Evolutionary conservation across 2,113 vertebrate species (phyloP).

Genomic region (Lophochroa leadbeateri): DNA sequence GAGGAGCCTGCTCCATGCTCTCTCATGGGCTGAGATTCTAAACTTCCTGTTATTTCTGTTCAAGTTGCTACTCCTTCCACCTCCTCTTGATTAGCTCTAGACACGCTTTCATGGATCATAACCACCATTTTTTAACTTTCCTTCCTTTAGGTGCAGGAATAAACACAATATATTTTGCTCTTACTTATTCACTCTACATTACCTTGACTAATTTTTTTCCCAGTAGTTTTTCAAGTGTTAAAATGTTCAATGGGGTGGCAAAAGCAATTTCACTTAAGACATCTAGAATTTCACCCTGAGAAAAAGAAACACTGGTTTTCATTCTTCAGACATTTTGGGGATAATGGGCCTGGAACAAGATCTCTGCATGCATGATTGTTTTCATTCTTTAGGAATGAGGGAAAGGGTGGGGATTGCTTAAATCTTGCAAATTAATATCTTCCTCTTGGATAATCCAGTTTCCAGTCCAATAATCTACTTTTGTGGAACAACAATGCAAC

Average conservation of each 20-base stretch:
- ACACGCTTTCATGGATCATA: neutral
- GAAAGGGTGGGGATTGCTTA: neutral
- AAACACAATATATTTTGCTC: neutral
- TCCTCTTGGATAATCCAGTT: constrained; percentile 14
- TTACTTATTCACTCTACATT: neutral
- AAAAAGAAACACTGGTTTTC: neutral
- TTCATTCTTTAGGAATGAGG: neutral
- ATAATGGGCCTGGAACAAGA: neutral
- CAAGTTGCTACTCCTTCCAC: neutral
- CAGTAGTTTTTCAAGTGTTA: neutral
- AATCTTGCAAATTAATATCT: neutral
- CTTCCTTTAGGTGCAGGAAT: neutral
- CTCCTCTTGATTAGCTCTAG: neutral
- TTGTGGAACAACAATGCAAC: neutral
- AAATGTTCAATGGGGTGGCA: neutral
- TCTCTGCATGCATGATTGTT: neutral
- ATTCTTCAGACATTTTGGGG: neutral
- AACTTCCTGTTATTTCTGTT: neutral
- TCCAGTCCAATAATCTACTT: neutral
- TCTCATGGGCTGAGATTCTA: neutral
- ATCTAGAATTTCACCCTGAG: neutral
- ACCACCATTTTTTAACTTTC: neutral
- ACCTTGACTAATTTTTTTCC: neutral
- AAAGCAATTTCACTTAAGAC: neutral
- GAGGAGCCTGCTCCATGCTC: neutral